Evolutionary conservation across 2,113 vertebrate genomes (phyloP).

Genomic region (Pungitius pungitius): DNA sequence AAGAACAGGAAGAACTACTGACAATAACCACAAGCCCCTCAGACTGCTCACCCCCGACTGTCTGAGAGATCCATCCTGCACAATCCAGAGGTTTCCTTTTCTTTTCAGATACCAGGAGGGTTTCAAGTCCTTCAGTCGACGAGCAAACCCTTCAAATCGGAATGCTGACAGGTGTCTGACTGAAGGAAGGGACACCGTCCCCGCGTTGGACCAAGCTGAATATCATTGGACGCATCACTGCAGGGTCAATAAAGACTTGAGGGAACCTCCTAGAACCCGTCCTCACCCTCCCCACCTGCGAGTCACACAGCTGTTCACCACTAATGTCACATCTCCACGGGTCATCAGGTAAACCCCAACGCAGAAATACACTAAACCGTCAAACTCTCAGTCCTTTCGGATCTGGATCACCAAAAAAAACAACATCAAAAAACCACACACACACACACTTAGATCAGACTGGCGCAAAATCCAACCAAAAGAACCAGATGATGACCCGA

Average conservation of each 20-base stretch:
- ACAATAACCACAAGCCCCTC: no score
- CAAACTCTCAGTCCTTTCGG: background rate
- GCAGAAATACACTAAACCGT: no score
- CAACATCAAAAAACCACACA: background rate
- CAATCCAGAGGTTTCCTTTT: background rate
- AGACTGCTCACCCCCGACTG: conserved; percentile 47
- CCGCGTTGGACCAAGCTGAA: background rate
- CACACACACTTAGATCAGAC: background rate
- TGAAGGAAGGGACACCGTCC: background rate
- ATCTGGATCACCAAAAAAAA: background rate
- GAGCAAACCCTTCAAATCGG: background rate
- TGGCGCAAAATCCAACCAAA: background rate
- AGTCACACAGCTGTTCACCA: background rate
- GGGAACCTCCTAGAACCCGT: background rate
- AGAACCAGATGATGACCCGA: background rate
- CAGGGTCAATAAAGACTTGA: conserved; percentile 17
- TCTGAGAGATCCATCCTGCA: conserved; percentile 34
- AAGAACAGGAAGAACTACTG: background rate
- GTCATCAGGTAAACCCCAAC: background rate
- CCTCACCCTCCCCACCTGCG: background rate
- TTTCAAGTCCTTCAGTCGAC: background rate
- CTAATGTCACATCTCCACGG: background rate
- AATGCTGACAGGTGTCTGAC: background rate
- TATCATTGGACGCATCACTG: background rate
- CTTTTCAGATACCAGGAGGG: background rate